A percentile compares a stretch with the other conserved stretches of the same genome.
These are phyloP conservation scores for Athalia circularis DNA, from an alignment of 2,888 invertebrate species.

Conservation along the genomic window DNA sequence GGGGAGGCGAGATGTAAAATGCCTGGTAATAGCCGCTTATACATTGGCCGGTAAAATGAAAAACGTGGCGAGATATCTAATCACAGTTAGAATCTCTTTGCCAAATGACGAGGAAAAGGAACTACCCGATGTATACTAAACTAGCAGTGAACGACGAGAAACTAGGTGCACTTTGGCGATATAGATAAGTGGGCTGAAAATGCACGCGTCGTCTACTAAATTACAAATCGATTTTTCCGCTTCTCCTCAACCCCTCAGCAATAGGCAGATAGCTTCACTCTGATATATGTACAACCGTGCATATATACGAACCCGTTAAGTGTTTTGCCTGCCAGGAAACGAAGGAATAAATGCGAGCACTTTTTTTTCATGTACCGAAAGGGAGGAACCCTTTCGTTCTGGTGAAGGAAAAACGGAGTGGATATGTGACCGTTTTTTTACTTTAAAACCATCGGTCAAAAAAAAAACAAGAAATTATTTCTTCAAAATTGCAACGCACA, in stretches of 20 bases:
- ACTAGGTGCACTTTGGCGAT: constrained; percentile 34
- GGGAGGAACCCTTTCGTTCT: background rate
- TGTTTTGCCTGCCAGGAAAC: constrained; percentile 19
- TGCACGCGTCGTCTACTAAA: constrained; percentile 32
- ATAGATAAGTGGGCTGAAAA: constrained; percentile 34
- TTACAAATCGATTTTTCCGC: constrained; percentile 37
- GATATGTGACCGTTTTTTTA: background rate
- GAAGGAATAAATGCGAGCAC: constrained; percentile 28
- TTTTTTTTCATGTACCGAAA: background rate
- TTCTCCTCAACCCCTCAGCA: background rate
- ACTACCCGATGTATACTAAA: background rate
- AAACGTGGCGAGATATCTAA: constrained; percentile 8
- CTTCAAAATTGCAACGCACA: too few relatives aligned
- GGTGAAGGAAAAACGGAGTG: background rate
- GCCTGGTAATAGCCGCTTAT: constrained; percentile 7
- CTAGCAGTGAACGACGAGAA: constrained; percentile 5
- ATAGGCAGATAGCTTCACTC: constrained; percentile 27
- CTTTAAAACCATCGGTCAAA: too few relatives aligned
- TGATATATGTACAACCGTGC: background rate
- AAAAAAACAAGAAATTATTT: too few relatives aligned
- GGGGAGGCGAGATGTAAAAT: background rate
- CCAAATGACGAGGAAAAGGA: constrained; percentile 22
- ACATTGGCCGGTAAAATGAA: background rate
- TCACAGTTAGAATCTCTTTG: constrained; percentile 35
- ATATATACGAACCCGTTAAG: constrained; percentile 12